Conservation (phyloP, 30 jellyfish, hydroid and myxozoan genomes). For the Morbakka virulenta region DNA sequence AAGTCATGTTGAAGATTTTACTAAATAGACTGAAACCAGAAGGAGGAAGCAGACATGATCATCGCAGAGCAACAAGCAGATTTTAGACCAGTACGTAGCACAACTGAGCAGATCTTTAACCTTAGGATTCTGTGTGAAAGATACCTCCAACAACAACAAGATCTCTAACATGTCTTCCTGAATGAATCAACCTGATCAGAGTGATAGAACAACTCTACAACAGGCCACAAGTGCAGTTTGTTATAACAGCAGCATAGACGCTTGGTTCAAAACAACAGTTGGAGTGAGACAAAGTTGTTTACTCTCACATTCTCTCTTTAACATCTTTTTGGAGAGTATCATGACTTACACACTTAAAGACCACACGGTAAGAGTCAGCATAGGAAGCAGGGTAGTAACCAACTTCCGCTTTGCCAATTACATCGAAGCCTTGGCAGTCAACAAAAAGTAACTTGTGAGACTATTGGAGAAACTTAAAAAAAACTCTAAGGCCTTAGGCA, state of each 20-base stretch:
- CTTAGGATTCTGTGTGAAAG: not conserved
- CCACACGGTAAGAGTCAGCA: not conserved
- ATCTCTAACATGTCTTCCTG: not conserved
- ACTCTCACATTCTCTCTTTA: not conserved
- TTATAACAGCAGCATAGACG: not conserved
- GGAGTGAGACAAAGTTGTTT: not conserved
- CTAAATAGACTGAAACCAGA: constrained; percentile 2
- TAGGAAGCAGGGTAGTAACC: not conserved
- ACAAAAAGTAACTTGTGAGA: no score
- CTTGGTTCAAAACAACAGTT: not conserved
- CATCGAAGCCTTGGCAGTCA: not conserved
- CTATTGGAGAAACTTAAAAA: no score
- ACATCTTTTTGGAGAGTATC: not conserved
- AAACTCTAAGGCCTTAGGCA: no score
- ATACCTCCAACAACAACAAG: not conserved
- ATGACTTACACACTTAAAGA: not conserved
- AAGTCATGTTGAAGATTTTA: not conserved
- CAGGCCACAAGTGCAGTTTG: not conserved
- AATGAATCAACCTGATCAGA: not conserved
- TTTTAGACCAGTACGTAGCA: not conserved
- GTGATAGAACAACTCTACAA: not conserved
- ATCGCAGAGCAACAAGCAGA: not conserved
- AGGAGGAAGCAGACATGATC: not conserved
- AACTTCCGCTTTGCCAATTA: not conserved
- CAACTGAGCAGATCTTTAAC: not conserved